phyloP scores from a whole-genome alignment of 2,797 vertebrate species.

The Pterois miles region DNA sequence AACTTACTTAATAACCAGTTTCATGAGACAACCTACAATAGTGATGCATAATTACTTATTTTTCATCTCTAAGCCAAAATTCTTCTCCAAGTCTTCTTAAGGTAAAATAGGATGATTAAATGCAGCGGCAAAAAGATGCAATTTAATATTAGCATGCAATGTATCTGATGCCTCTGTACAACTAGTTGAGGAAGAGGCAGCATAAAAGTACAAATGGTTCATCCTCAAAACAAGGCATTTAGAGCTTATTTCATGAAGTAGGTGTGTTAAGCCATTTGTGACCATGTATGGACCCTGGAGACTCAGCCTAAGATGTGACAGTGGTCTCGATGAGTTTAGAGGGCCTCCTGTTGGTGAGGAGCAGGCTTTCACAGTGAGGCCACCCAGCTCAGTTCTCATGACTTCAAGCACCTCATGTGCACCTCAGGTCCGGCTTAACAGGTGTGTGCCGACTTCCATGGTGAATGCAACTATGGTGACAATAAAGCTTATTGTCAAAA shows the following conservation, averaged over 20 bases:
- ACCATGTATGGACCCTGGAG: neutral
- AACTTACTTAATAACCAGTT: neutral
- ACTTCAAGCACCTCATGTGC: neutral
- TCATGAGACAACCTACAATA: neutral
- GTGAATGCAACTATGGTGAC: neutral
- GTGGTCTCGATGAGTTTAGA: slow-evolving; percentile 28
- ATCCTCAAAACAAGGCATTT: neutral
- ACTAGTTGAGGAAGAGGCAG: neutral
- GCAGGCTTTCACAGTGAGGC: slow-evolving; percentile 6
- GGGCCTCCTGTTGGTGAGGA: slow-evolving; percentile 49
- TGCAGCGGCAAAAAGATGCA: neutral
- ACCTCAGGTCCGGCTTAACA: neutral
- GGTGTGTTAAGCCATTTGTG: slow-evolving; percentile 6
- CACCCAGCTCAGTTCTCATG: neutral
- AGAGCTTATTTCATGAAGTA: neutral
- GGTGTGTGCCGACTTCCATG: neutral
- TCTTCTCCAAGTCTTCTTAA: neutral
- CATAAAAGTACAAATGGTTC: neutral
- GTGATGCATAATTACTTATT: neutral
- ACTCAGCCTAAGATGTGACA: neutral
- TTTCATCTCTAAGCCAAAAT: neutral
- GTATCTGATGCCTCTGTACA: neutral
- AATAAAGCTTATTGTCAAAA: neutral
- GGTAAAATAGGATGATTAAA: neutral
- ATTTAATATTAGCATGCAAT: neutral